Evolutionary conservation across 2,113 vertebrate genomes (phyloP).

Genomic region (Onychostruthus taczanowskii): DNA sequence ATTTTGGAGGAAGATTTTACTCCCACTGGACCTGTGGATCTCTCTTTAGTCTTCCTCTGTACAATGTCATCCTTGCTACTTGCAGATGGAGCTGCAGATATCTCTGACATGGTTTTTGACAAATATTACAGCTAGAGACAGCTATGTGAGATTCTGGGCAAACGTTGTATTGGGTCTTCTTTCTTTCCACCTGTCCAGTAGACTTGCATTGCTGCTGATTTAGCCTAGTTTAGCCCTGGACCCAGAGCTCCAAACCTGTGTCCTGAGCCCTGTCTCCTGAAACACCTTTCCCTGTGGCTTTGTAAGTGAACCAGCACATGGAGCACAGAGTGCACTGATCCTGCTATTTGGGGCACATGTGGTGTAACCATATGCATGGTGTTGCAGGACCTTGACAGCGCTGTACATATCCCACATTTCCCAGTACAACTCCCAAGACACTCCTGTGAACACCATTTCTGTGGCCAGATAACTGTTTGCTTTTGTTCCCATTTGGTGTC

Average conservation of each 20-base stretch:
- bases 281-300: not conserved
- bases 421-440: not conserved
- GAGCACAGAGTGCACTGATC: not conserved
- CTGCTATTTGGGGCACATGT: not conserved
- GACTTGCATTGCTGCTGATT: not conserved
- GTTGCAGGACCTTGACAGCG: not conserved
- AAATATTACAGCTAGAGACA: not conserved
- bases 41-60: not conserved
- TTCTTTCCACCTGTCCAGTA: not conserved
- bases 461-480: constrained; percentile 4
- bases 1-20: not conserved
- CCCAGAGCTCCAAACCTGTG: not conserved
- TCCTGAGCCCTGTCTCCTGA: not conserved
- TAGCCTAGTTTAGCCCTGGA: not conserved
- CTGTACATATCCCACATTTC: not conserved
- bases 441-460: not conserved
- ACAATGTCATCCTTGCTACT: not conserved
- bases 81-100: not conserved
- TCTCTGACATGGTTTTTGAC: not conserved
- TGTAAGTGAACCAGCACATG: not conserved
- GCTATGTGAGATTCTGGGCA: not conserved
- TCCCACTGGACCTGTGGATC: not conserved
- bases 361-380: not conserved
- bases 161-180: rapidly evolving
- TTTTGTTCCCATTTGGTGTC: not conserved